phyloP scores from a whole-genome alignment of 2,113 vertebrate genomes.

The Chionodraco myersi region DNA sequence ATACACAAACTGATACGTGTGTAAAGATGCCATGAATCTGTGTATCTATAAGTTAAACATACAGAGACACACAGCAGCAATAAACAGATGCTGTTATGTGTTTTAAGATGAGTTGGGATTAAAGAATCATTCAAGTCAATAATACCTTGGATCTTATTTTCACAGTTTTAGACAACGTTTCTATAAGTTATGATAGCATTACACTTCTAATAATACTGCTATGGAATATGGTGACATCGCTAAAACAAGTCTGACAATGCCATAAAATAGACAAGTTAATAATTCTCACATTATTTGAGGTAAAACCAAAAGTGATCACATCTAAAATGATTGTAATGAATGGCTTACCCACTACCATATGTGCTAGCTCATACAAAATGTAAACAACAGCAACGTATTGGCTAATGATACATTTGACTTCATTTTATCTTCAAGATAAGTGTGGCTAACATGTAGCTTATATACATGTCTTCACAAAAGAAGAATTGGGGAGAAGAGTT shows the following conservation, averaged over 20 bases:
- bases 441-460: background rate
- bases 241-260: background rate
- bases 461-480: no score
- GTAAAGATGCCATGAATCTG: constrained; percentile 40
- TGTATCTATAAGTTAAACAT: constrained; percentile 14
- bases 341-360: background rate
- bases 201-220: background rate
- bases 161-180: constrained; percentile 3
- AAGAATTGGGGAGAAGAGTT: no score
- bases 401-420: background rate
- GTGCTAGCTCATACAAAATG: no score
- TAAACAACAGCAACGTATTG: no score
- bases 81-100: constrained; percentile 44
- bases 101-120: constrained; percentile 35
- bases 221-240: background rate
- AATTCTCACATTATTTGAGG: background rate
- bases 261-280: background rate
- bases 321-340: background rate
- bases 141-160: constrained; percentile 22
- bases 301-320: constrained; percentile 3
- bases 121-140: constrained; percentile 52
- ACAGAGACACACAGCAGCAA: constrained; percentile 20
- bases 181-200: background rate
- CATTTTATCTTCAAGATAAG: background rate
- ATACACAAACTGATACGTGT: constrained; percentile 36